Conservation (phyloP, 2,797 vertebrate species). For the Hemitrygon akajei region DNA sequence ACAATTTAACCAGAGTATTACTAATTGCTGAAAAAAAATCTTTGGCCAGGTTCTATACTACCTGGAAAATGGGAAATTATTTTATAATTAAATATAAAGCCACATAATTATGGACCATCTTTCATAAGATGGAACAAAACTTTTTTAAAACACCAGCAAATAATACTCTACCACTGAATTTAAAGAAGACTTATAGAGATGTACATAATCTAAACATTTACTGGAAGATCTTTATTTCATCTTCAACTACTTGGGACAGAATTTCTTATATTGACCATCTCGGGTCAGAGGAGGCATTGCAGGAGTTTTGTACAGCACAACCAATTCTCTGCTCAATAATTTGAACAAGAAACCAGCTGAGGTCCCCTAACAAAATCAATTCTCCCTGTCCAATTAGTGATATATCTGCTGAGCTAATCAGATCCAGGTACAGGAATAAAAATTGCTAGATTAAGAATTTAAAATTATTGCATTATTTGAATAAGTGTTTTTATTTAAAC, state of each 20-base stretch:
- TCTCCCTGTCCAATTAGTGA: background rate
- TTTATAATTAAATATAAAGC: background rate
- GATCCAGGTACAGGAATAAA: background rate
- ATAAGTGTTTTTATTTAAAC: background rate
- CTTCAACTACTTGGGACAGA: background rate
- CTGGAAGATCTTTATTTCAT: background rate
- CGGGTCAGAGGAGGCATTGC: background rate
- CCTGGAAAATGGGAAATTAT: background rate
- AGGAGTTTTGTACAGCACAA: no score
- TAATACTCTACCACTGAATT: background rate
- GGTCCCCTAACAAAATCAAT: background rate
- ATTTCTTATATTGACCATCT: background rate
- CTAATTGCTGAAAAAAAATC: background rate
- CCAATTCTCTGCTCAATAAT: background rate
- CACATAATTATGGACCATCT: background rate
- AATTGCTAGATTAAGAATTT: background rate
- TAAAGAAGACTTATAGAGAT: background rate
- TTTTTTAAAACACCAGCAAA: background rate
- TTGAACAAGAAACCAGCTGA: background rate
- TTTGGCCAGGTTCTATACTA: background rate
- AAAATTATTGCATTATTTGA: background rate
- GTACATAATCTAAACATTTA: background rate
- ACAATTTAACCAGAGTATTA: background rate
- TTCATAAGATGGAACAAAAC: background rate
- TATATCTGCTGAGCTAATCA: background rate